Evolutionary conservation across 2,797 vertebrate genomes (phyloP).

Genomic region (Crenichthys baileyi): DNA sequence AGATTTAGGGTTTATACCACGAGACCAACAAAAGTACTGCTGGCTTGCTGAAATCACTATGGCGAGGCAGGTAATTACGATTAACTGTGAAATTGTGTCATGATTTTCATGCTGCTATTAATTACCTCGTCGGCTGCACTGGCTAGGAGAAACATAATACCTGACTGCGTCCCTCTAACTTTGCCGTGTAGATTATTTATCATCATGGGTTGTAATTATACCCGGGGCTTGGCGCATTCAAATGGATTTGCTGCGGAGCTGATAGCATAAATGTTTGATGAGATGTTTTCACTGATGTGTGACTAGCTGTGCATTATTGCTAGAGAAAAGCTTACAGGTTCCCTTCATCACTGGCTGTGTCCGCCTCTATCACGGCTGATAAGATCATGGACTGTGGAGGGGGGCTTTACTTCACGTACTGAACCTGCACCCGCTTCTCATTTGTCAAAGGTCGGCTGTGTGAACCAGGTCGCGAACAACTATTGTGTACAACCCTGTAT

Average conservation of each 20-base stretch:
- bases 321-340: slow-evolving; percentile 37
- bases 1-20: slow-evolving; percentile 22
- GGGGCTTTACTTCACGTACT: slow-evolving; percentile 24
- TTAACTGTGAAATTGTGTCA: slow-evolving; percentile 55
- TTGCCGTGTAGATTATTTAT: slow-evolving; percentile 65
- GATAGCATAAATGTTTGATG: slow-evolving; percentile 72
- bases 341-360: slow-evolving; percentile 32
- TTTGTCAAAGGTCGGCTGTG: slow-evolving; percentile 54
- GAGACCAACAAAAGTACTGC: slow-evolving; percentile 30
- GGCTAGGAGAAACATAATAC: slow-evolving; percentile 47
- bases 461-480: slow-evolving; percentile 37
- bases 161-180: slow-evolving; percentile 51
- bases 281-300: slow-evolving; percentile 69
- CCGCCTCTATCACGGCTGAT: slow-evolving; percentile 49
- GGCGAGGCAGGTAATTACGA: slow-evolving; percentile 62
- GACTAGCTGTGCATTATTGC: slow-evolving; percentile 49
- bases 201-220: slow-evolving; percentile 66
- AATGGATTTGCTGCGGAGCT: slow-evolving; percentile 58
- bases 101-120: slow-evolving; percentile 69
- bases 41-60: slow-evolving; percentile 42
- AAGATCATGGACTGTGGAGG: slow-evolving; percentile 25
- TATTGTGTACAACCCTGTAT: slow-evolving; percentile 14
- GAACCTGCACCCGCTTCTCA: slow-evolving; percentile 36
- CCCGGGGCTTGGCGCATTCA: slow-evolving; percentile 47
- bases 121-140: slow-evolving; percentile 58